phyloP scores from a whole-genome alignment of 2,888 invertebrate species.

The Pyrocoelia pectoralis region DNA sequence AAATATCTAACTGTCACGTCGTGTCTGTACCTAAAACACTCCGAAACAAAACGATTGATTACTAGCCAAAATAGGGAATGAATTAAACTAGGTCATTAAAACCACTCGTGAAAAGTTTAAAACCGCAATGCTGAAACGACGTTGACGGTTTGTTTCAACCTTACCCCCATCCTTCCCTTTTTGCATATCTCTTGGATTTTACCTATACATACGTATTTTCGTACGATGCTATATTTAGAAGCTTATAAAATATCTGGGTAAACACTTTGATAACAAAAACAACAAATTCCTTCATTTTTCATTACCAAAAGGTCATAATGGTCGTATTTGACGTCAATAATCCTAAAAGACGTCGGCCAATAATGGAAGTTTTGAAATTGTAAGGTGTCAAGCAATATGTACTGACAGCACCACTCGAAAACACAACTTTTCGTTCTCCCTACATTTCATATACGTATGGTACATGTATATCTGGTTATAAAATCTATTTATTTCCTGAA shows the following conservation, averaged over 20 bases:
- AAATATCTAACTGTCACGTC: constrained; percentile 31
- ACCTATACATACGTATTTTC: constrained; percentile 10
- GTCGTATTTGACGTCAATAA: constrained; percentile 12
- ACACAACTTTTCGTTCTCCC: constrained; percentile 17
- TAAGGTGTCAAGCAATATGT: constrained; percentile 21
- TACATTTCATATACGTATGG: not conserved
- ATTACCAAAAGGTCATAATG: not conserved
- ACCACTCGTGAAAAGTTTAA: constrained; percentile 40
- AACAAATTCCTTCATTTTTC: too few species aligned
- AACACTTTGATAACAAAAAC: too few species aligned
- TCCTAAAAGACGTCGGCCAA: constrained; percentile 16
- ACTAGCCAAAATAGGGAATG: constrained; percentile 25
- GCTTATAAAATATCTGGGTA: not conserved
- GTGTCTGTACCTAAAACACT: constrained; percentile 14
- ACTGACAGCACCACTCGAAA: constrained; percentile 17
- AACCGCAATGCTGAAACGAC: constrained; percentile 37
- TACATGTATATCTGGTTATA: not conserved
- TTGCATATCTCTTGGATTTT: too few species aligned
- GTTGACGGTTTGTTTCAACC: constrained; percentile 33
- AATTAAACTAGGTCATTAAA: constrained; percentile 34
- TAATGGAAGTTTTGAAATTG: constrained; percentile 22
- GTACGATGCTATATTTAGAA: not conserved
- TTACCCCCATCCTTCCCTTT: not conserved
- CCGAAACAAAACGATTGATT: constrained; percentile 32
- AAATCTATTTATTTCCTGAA: not conserved